Evolutionary conservation across 1,140 invertebrate species (phyloP).

Genomic region (Ptiloglossa arizonensis): DNA sequence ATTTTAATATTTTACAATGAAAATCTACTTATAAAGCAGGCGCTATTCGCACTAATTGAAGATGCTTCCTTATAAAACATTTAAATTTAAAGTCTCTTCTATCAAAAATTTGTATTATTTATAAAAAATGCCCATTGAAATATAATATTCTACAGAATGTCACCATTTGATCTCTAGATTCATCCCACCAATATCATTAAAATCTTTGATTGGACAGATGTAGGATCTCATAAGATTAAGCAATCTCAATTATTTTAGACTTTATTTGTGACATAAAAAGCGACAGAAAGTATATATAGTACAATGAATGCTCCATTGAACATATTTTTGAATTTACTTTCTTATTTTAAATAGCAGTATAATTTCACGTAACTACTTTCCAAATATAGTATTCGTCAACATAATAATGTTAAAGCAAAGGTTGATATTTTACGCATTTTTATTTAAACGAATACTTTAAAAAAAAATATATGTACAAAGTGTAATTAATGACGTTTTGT

Average conservation of each 20-base stretch:
- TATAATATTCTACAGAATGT: too few species aligned
- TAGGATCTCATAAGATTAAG: too few species aligned
- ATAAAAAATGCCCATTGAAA: too few species aligned
- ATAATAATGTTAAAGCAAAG: conserved; percentile 30
- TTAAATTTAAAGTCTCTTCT: too few species aligned
- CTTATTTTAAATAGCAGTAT: background rate
- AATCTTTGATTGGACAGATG: too few species aligned
- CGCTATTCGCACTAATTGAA: too few species aligned
- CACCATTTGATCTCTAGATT: too few species aligned
- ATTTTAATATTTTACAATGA: too few species aligned
- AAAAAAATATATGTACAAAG: conserved; percentile 34
- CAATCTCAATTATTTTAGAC: background rate
- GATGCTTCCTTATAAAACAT: too few species aligned
- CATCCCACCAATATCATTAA: too few species aligned
- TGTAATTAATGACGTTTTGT: conserved; percentile 42
- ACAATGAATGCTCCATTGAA: conserved; percentile 4
- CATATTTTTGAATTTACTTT: conserved; percentile 1
- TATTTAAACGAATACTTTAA: conserved; percentile 5
- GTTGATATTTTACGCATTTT: conserved; percentile 28
- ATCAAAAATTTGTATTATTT: too few species aligned
- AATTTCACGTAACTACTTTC: conserved; percentile 25
- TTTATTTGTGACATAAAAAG: background rate
- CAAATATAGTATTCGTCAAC: conserved; percentile 31
- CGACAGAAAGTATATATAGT: conserved; percentile 4
- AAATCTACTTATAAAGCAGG: too few species aligned